Conservation (phyloP, 2,113 vertebrate species). For the Nannospalax galili region DNA sequence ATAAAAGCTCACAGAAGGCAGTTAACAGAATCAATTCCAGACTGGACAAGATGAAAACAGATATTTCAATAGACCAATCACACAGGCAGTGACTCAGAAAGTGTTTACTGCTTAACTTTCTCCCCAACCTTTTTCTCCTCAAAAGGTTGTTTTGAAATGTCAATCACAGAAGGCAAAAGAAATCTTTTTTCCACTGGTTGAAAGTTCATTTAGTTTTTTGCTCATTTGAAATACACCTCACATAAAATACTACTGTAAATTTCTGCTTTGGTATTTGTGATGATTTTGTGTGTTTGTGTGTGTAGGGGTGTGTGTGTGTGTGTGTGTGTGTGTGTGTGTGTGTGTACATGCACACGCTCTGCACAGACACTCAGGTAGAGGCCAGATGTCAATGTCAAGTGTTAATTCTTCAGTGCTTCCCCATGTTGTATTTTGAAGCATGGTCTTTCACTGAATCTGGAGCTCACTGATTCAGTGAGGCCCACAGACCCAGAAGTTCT, state of each 20-base stretch:
- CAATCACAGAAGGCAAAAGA: constrained; percentile 60
- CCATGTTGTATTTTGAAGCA: not conserved
- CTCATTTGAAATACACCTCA: not conserved
- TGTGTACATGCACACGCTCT: no score
- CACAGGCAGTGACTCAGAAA: constrained; percentile 36
- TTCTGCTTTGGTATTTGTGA: not conserved
- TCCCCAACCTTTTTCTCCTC: constrained; percentile 13
- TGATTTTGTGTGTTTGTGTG: not conserved
- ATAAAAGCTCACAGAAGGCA: constrained; percentile 74
- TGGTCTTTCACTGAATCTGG: not conserved
- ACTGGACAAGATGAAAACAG: constrained; percentile 69
- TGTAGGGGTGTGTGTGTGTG: not conserved
- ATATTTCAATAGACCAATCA: constrained; percentile 49
- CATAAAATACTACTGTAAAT: constrained; percentile 5
- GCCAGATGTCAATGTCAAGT: not conserved
- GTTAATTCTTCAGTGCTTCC: not conserved
- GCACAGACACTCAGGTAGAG: not conserved
- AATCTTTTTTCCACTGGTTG: not conserved
- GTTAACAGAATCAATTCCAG: constrained; percentile 82
- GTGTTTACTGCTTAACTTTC: not conserved
- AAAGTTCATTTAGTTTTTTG: constrained; percentile 30
- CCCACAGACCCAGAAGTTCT: not conserved
- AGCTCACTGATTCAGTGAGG: no score
- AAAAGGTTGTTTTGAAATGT: constrained; percentile 32
- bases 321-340: not conserved